These are phyloP conservation scores for Antennarius striatus DNA, from an alignment of 2,113 vertebrate species.

Conservation along the genomic window DNA sequence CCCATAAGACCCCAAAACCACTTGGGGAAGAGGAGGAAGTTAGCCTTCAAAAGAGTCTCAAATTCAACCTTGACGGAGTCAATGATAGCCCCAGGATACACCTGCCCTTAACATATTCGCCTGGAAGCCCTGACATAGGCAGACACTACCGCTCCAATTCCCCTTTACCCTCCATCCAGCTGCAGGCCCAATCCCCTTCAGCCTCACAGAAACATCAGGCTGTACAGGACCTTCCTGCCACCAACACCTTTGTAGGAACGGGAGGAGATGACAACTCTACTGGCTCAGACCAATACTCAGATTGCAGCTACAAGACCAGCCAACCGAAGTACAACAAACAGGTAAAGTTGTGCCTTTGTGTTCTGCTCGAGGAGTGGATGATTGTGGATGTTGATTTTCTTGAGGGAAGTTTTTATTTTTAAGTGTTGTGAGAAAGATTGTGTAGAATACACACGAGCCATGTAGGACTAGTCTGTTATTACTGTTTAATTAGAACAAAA, in stretches of 20 bases:
- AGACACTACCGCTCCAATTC: slow-evolving; percentile 98
- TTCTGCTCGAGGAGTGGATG: slow-evolving; percentile 39
- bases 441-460: no score
- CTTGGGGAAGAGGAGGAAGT: slow-evolving; percentile 88
- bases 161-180: slow-evolving; percentile 95
- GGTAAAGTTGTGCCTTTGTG: slow-evolving; percentile 83
- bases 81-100: slow-evolving; percentile 97
- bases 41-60: slow-evolving; percentile 93
- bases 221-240: slow-evolving; percentile 95
- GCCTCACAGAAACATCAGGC: slow-evolving; percentile 99
- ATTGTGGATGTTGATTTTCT: slow-evolving; percentile 11
- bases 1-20: slow-evolving; percentile 89
- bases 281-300: slow-evolving; percentile 98
- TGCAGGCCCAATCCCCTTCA: slow-evolving; percentile 96
- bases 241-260: slow-evolving; percentile 98
- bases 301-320: slow-evolving; percentile 99
- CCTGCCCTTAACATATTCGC: slow-evolving; percentile 95
- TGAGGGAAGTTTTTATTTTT: neutral
- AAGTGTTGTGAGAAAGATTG: neutral
- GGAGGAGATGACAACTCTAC: slow-evolving; percentile 98
- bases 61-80: slow-evolving; percentile 94
- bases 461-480: no score
- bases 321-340: slow-evolving; percentile 98
- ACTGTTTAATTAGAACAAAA: no score
- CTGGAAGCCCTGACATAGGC: slow-evolving; percentile 94